Evolutionary conservation across 2,888 invertebrate species (phyloP).

Genomic region (Platycheirus rosarum): DNA sequence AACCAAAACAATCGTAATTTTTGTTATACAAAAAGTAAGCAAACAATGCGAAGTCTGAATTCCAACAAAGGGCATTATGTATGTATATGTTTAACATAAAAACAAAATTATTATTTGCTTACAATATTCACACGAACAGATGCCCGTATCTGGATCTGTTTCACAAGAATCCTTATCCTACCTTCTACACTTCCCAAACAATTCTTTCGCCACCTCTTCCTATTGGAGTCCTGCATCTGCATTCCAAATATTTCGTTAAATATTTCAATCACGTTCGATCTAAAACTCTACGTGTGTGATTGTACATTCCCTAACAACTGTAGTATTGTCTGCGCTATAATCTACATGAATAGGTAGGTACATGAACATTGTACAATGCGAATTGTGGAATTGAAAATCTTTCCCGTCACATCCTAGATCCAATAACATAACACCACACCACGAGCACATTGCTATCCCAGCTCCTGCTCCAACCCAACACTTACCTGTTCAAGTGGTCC

Average conservation of each 20-base stretch:
- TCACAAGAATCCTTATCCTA: conserved; percentile 41
- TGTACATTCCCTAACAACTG: conserved; percentile 16
- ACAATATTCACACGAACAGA: conserved; percentile 14
- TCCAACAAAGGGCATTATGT: too few species aligned
- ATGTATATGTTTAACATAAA: too few species aligned
- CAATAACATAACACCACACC: conserved; percentile 25
- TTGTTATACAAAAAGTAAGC: too few species aligned
- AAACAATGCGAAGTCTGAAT: too few species aligned
- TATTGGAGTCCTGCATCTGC: conserved; percentile 63
- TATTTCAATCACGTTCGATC: conserved; percentile 72
- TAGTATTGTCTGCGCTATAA: not conserved
- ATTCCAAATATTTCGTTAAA: conserved; percentile 48
- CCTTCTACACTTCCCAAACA: conserved; percentile 45
- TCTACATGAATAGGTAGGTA: not conserved
- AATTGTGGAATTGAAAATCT: conserved; percentile 56
- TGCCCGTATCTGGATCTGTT: not conserved
- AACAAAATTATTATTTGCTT: too few species aligned
- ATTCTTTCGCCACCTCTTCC: conserved; percentile 70
- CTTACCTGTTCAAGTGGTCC: conserved; percentile 35
- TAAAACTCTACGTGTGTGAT: conserved; percentile 64
- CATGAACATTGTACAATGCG: conserved; percentile 29
- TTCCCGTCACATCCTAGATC: conserved; percentile 44
- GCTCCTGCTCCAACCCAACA: not conserved
- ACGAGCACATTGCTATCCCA: not conserved
- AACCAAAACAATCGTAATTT: too few species aligned